A percentile compares a stretch with the other conserved stretches of the same genome.
These are phyloP conservation scores for Gymnocheta viridis DNA, from an alignment of 2,888 invertebrate species.

Conservation along the genomic window DNA sequence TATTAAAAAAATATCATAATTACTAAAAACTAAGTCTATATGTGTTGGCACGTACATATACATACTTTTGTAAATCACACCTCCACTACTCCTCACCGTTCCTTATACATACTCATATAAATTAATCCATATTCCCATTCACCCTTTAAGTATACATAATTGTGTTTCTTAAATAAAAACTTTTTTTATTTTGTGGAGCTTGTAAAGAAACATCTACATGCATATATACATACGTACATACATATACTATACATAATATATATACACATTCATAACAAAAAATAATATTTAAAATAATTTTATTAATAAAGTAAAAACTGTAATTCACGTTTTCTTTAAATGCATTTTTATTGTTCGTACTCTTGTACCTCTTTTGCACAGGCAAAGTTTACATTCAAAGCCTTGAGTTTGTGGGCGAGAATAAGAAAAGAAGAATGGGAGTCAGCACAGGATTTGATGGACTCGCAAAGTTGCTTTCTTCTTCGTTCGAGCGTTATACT, in stretches of 20 bases:
- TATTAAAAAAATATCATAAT: conserved; percentile 1
- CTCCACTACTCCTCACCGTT: not conserved
- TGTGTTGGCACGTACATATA: not conserved
- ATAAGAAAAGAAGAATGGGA: too few species aligned
- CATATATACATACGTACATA: not conserved
- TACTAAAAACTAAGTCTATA: not conserved
- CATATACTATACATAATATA: too few species aligned
- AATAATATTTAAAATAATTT: not conserved
- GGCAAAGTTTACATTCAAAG: too few species aligned
- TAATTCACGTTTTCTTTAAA: conserved; percentile 61
- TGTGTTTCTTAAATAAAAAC: conserved; percentile 19
- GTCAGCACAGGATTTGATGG: too few species aligned
- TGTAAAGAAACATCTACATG: conserved; percentile 22
- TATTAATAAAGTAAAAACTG: conserved; percentile 47
- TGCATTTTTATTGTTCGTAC: not conserved
- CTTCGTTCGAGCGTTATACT: too few species aligned
- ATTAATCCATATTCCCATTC: conserved; percentile 11
- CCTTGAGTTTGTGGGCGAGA: too few species aligned
- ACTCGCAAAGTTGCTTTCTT: too few species aligned
- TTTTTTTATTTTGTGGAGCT: conserved; percentile 29
- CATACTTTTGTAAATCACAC: conserved; percentile 1
- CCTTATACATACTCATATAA: not conserved
- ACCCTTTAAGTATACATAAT: not conserved
- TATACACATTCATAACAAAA: not conserved
- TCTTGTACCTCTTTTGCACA: not conserved